Percentiles rank a stretch among this genome's conserved stretches.
Evolutionary conservation across 2,113 vertebrate genomes (phyloP).

Genomic region (Machaerirhynchus nigripectus): DNA sequence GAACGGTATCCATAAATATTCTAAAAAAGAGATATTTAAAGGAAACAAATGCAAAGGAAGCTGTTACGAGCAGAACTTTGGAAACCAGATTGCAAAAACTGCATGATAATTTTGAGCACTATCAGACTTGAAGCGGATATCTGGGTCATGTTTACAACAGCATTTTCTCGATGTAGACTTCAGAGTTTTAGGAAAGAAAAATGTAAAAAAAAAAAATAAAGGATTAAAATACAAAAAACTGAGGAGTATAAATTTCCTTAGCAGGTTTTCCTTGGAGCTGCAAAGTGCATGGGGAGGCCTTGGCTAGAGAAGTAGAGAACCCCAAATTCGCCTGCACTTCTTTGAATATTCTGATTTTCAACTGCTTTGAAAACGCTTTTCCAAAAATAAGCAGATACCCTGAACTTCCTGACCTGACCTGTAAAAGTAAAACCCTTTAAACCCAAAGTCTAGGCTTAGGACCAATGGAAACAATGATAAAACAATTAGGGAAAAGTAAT

Average conservation of each 20-base stretch:
- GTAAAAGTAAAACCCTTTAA: background rate
- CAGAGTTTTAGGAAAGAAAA: background rate
- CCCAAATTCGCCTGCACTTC: background rate
- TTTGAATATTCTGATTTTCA: background rate
- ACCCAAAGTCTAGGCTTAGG: background rate
- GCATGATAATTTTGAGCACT: conserved; percentile 22
- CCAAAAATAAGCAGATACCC: background rate
- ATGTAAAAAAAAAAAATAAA: background rate
- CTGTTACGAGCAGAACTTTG: conserved; percentile 8
- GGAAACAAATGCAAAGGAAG: conserved; percentile 2
- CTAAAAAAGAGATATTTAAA: conserved; percentile 22
- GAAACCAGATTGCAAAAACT: background rate
- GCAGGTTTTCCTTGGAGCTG: background rate
- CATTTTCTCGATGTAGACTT: background rate
- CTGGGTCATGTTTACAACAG: conserved; percentile 42
- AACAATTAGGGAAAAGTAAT: background rate
- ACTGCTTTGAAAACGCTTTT: background rate
- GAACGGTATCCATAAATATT: conserved; percentile 29
- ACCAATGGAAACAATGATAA: background rate
- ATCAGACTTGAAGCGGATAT: conserved; percentile 1
- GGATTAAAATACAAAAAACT: background rate
- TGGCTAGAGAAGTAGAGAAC: background rate
- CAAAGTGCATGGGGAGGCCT: background rate
- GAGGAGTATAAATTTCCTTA: background rate
- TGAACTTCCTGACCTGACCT: background rate